phyloP scores from a whole-genome alignment of 1,140 invertebrate species.

The Charaxes varanes region DNA sequence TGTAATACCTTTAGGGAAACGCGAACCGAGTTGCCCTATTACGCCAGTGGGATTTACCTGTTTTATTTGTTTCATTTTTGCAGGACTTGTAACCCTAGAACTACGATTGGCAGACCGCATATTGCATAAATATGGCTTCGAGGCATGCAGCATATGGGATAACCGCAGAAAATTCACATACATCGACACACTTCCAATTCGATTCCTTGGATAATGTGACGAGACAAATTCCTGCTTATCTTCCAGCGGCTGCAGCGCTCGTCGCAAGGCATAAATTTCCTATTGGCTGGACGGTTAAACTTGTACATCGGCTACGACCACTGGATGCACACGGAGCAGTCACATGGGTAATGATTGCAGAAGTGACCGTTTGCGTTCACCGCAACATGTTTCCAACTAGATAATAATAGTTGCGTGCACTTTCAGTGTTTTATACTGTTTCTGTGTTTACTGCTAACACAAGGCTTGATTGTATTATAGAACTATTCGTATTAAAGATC shows the following conservation, averaged over 20 bases:
- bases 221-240: constrained; percentile 52
- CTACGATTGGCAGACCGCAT: constrained; percentile 45
- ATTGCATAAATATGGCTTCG: constrained; percentile 62
- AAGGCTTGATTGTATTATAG: no score
- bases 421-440: constrained; percentile 35
- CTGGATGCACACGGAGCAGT: constrained; percentile 33
- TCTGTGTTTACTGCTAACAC: neutral
- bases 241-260: constrained; percentile 36
- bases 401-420: constrained; percentile 40
- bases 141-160: constrained; percentile 41
- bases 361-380: constrained; percentile 50
- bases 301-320: constrained; percentile 36
- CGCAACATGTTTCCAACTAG: constrained; percentile 59
- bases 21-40: constrained; percentile 29
- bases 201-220: constrained; percentile 56
- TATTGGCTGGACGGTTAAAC: constrained; percentile 32
- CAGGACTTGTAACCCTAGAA: constrained; percentile 33
- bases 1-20: constrained; percentile 58
- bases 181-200: constrained; percentile 58
- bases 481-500: no score
- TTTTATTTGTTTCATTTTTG: constrained; percentile 5
- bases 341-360: constrained; percentile 49
- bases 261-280: constrained; percentile 41
- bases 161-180: constrained; percentile 62
- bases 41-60: constrained; percentile 13